Conservation (phyloP, 2,888 invertebrate species). For the Chorisops tibialis region DNA sequence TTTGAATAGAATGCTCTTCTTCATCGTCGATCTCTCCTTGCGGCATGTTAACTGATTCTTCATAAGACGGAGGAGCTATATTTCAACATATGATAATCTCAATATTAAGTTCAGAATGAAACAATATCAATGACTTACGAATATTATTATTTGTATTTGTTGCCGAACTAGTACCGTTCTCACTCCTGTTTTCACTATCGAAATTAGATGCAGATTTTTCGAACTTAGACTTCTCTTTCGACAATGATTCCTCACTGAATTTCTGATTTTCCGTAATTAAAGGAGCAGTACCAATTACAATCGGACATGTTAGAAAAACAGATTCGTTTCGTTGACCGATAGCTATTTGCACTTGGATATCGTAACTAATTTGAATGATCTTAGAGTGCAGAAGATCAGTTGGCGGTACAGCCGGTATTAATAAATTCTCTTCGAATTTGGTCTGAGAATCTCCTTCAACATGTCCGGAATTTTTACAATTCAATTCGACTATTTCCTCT, state of each 20-base stretch:
- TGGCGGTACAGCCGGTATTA: constrained; percentile 49
- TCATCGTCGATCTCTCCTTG: constrained; percentile 44
- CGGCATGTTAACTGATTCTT: constrained; percentile 48
- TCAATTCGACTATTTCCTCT: constrained; percentile 44
- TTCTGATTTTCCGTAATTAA: too few relatives aligned
- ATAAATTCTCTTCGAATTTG: constrained; percentile 41
- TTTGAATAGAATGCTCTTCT: constrained; percentile 43
- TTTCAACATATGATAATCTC: neutral
- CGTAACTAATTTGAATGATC: constrained; percentile 28
- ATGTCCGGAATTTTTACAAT: constrained; percentile 41
- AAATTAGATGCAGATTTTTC: too few relatives aligned
- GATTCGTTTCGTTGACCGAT: constrained; percentile 44
- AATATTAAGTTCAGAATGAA: neutral
- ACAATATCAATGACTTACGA: constrained; percentile 10
- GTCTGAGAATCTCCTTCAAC: constrained; percentile 37
- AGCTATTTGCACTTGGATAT: constrained; percentile 28
- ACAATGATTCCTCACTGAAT: too few relatives aligned
- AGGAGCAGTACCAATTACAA: constrained; percentile 50
- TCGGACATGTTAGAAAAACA: constrained; percentile 44
- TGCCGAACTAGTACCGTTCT: too few relatives aligned
- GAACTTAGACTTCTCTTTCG: too few relatives aligned
- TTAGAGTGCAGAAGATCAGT: constrained; percentile 38
- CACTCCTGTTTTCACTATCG: too few relatives aligned
- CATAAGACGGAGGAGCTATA: constrained; percentile 50
- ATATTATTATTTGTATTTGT: constrained; percentile 5